Evolutionary conservation across 2,888 invertebrate genomes (phyloP), one percentile per base, ranked within the genome.

Genomic region (Cheilosia vernalis): DNA sequence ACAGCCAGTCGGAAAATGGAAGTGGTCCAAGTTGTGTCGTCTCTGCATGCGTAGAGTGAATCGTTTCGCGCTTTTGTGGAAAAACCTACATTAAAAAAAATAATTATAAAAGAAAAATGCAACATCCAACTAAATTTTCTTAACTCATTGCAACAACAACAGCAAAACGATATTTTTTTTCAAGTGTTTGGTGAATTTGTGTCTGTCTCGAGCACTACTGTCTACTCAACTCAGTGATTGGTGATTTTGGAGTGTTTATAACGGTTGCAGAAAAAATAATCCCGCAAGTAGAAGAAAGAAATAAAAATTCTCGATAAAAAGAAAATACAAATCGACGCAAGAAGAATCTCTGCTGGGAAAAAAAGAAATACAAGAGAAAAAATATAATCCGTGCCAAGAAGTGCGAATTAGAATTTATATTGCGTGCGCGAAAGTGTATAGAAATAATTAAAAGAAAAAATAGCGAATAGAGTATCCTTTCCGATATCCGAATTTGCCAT

Each of bases 1-100:
- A 56, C 85, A 61, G 58, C 15, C 81, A 85, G 85, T 85, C 77
- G 81, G 61, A 72, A 77, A 77, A 81, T 85, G 85, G 85, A 85
- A 85, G 76, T 81, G 85, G 53, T 81, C 67, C 76, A 81, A 85
- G 72, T 81, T 53, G 77, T 81, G 51, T 81, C 72, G 85, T 58
- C 47, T 66, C 13, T 69, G 7, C 27, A 2, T 66, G 42, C 33
- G 47, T 47, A 21, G 42, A 61, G 40, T 70, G 15, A 49, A 42
- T 5, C 55, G 84, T 70, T 80, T 74, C 80, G 80, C 80, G 84
- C 64, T 69, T 30, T 64, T 55, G 37, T 79, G 40, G 63, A 2
- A 69, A 61, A 42, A 37, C 13, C 37, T 37, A 37, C 4, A 42
- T 33, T 21, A 60, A 33, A n/a, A 47, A 69, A 30, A 15, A 30